Evolutionary conservation across 2,888 invertebrate species (phyloP), one percentile per base, ranked within the genome.

Genomic region (Tethea ocularis): DNA sequence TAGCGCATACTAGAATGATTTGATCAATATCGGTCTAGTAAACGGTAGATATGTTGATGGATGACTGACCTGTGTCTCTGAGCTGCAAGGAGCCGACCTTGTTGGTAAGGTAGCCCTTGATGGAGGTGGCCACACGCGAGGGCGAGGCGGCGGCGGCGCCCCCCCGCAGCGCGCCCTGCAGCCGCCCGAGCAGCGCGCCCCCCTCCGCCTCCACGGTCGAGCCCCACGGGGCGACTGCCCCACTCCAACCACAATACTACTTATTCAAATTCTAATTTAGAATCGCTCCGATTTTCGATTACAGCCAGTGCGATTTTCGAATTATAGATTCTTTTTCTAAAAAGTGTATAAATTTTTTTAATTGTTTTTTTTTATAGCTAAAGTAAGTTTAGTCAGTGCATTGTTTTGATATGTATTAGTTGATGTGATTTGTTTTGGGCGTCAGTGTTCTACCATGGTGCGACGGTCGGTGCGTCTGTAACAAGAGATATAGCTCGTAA

Each of bases 71-170:
- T 95, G 96, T 95, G 82, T 96, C 96, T 81, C 95, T 94, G 57
- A 95, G 94, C 89, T 95, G 94, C 84, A 95, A 93, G 83, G 95
- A 94, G 87, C 95, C 93, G 87, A 96, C 94, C 80, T 95, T 94
- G 88, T 94, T 94, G 82, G 94, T 93, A 75, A 96, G 94, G 93
- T 94, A 96, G 78, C 96, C 96, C 84, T 95, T 94, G 88, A 96
- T 95, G 90, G 96, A 96, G 91, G 94, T 95, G 85, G 96, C 96
- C 82, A 96, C 95, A 77, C 95, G 94, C 86, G 95, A 94, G 75
- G 95, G 95, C 84, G 95, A 95, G 87, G 95, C 94, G 83, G 95
- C 95, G 83, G 95, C 94, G 79, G 95, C 95, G 84, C 95, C 94
- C 87, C 95, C 95, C 75, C 95, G 94, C 89, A 95, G 94, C 90